phyloP scores from a whole-genome alignment of 1,140 invertebrate genomes.

The Sminthurides bifidus region DNA sequence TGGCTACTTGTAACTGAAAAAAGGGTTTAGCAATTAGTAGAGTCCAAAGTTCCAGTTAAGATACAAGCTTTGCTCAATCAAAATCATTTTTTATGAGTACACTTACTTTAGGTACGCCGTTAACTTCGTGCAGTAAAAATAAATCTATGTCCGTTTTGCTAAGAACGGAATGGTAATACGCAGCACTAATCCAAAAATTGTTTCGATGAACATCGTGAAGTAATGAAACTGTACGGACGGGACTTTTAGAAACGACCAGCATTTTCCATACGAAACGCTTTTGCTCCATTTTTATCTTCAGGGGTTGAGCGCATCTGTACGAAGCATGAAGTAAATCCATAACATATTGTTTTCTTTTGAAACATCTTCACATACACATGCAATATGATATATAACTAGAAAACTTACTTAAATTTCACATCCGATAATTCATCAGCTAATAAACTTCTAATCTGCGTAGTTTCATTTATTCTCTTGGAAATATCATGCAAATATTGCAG shows the following conservation, averaged over 20 bases:
- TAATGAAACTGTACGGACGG: slow-evolving; percentile 14
- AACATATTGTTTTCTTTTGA: no score
- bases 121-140: slow-evolving; percentile 11
- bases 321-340: background rate
- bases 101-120: background rate
- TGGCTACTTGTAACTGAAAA: slow-evolving; percentile 13
- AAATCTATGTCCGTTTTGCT: slow-evolving; percentile 15
- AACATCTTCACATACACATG: background rate
- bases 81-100: background rate
- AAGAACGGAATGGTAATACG: slow-evolving; percentile 3
- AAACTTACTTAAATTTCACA: slow-evolving; percentile 16
- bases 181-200: slow-evolving; percentile 13
- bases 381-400: background rate
- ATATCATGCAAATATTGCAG: slow-evolving; percentile 16
- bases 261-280: slow-evolving; percentile 6
- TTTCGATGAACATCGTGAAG: slow-evolving; percentile 9
- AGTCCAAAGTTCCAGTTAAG: no score
- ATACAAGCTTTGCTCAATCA: no score
- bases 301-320: slow-evolving; percentile 4
- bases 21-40: background rate
- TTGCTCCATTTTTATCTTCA: background rate
- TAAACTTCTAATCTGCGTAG: slow-evolving; percentile 14
- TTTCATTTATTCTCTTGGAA: slow-evolving; percentile 14
- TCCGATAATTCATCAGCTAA: slow-evolving; percentile 13
- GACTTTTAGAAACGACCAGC: slow-evolving; percentile 7